phyloP scores from a whole-genome alignment of 1,140 invertebrate genomes.

The Pseudomyrmex dendroicus region DNA sequence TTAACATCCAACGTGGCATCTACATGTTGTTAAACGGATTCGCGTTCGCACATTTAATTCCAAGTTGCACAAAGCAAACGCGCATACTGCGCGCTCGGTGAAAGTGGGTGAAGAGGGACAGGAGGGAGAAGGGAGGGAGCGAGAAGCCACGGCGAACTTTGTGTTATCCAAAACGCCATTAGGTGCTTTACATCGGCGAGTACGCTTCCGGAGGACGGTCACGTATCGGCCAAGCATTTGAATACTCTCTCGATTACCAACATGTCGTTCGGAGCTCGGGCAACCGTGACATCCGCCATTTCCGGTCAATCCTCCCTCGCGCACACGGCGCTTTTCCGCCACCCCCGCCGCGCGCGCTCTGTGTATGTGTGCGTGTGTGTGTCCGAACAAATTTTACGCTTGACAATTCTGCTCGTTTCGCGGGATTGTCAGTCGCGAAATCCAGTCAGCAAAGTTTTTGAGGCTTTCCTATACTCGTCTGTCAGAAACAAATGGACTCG shows the following conservation, averaged over 20 bases:
- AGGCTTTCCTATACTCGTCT: slow-evolving; percentile 50
- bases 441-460: slow-evolving; percentile 70
- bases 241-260: slow-evolving; percentile 71
- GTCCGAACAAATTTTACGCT: slow-evolving; percentile 59
- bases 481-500: slow-evolving; percentile 56
- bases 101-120: too few relatives aligned
- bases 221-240: slow-evolving; percentile 71
- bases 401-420: slow-evolving; percentile 61
- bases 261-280: slow-evolving; percentile 67
- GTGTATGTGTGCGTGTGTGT: too few relatives aligned
- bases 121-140: too few relatives aligned
- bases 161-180: slow-evolving; percentile 61
- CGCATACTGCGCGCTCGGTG: neutral
- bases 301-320: slow-evolving; percentile 36
- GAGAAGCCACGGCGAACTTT: slow-evolving; percentile 5
- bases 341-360: too few relatives aligned
- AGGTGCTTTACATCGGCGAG: slow-evolving; percentile 54
- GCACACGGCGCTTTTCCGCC: neutral
- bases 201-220: slow-evolving; percentile 57
- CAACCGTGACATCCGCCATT: slow-evolving; percentile 65
- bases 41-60: slow-evolving; percentile 37
- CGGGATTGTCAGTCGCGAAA: slow-evolving; percentile 67
- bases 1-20: slow-evolving; percentile 22
- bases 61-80: slow-evolving; percentile 42
- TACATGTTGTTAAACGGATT: slow-evolving; percentile 6